Percentiles rank a stretch among this genome's conserved stretches.
These are phyloP conservation scores for Andrena praecox DNA, from an alignment of 2,888 invertebrate genomes.

Conservation along the genomic window DNA sequence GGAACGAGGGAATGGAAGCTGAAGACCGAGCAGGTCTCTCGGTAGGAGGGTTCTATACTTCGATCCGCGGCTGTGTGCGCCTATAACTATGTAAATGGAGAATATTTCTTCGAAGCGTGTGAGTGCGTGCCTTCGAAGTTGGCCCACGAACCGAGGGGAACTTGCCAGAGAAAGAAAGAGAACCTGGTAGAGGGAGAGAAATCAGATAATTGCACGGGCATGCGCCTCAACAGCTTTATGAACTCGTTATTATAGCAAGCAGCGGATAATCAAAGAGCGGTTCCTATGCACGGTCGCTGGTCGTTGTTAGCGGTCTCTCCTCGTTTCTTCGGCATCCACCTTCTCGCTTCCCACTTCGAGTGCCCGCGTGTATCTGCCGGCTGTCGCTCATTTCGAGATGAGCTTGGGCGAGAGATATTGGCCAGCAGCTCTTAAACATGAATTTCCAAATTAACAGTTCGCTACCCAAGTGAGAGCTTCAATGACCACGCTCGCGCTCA, in stretches of 20 bases:
- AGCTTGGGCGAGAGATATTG: not conserved
- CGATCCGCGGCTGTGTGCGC: conserved; percentile 50
- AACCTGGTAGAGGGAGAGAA: not conserved
- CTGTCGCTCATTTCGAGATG: not conserved
- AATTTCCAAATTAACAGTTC: too few species aligned
- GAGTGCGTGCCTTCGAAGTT: conserved; percentile 39
- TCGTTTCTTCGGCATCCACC: conserved; percentile 44
- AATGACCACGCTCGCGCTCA: not conserved
- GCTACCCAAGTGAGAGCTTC: not conserved
- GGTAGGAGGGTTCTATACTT: conserved; percentile 56
- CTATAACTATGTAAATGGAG: conserved; percentile 79
- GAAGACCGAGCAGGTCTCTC: conserved; percentile 21
- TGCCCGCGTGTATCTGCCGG: not conserved
- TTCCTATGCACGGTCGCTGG: conserved; percentile 64
- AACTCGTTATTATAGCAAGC: conserved; percentile 83
- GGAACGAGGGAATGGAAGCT: conserved; percentile 20
- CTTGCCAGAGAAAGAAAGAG: not conserved
- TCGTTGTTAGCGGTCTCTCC: conserved; percentile 57
- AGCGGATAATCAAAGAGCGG: conserved; percentile 83
- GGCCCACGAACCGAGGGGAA: not conserved
- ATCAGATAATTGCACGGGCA: conserved; percentile 57
- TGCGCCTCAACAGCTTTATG: conserved; percentile 82
- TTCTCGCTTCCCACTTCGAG: conserved; percentile 14
- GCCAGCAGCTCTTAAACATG: not conserved
- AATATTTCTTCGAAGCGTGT: conserved; percentile 65